Base-by-base conservation (phyloP, 2,888 invertebrate species). In the Nezara viridula region DNA sequence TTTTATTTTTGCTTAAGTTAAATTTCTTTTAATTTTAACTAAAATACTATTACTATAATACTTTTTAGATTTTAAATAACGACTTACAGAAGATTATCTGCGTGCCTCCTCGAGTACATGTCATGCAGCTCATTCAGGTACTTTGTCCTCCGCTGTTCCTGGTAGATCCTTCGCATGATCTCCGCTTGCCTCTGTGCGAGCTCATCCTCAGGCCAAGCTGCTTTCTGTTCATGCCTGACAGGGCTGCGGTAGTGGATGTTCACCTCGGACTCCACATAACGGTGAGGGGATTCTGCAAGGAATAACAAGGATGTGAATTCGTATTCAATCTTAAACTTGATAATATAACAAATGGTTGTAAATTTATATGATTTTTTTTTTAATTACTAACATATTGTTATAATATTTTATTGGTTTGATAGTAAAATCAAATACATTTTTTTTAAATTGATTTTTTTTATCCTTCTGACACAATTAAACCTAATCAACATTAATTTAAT, bases 231-330 rank as follows among this genome's bases (percentile, higher is more conserved):
- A 92, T 96, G 96, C 91, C 98, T 95, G 91, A 98, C 96, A 90
- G 98, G 98, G 91, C 96, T 96, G 92, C 96, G 95, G 94, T 98
- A 98, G 94, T 98, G 98, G 93, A 98, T 97, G 93, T 98, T 98
- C 92, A 98, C 98, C 93, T 98, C 97, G 93, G 97, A 96, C 94
- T 97, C 97, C 93, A 97, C 96, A 94, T 97, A 98, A 92, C 96
- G 96, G 92, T 97, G 95, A 88, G 97, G 97, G 92, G 97, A 97
- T 94, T 97, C 97, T 97, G 93, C 49, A 89, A 85, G 9, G 4
- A 89, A 44, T 24, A 47, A 5, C 12, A 7, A 9, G 16, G 14
- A 40, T 77, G 10, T 77, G 37, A 77, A 77, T 40, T 21, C 19
- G 19, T 73, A 19, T 10, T 55, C n/a, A 50, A 50, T 19, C 3